Conservation (phyloP, 2,888 invertebrate species). For the Hirudinaria manillensis region DNA sequence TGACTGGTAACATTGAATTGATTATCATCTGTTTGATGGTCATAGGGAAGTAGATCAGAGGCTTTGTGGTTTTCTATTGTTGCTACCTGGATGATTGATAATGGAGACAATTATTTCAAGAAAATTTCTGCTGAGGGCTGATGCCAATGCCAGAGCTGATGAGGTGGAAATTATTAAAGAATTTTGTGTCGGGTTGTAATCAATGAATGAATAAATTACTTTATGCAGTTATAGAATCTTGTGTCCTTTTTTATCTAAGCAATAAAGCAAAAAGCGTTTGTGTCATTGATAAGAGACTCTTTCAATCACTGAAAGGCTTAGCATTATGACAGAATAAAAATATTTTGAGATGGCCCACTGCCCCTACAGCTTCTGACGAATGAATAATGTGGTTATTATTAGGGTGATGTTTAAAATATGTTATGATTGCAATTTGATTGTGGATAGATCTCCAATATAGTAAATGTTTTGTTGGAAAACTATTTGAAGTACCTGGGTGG, state of each 20-base stretch:
- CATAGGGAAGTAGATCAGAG: background rate
- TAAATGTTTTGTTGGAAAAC: background rate
- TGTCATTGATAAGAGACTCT: no score
- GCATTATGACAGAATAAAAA: no score
- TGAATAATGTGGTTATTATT: no score
- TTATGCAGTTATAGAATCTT: no score
- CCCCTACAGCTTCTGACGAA: no score
- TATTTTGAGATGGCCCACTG: no score
- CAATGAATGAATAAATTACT: no score
- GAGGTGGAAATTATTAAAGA: no score
- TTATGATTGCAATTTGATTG: background rate
- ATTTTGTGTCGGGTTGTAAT: no score
- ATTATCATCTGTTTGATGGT: background rate
- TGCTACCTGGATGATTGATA: slow-evolving; percentile 15
- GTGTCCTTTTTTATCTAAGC: background rate
- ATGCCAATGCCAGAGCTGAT: background rate
- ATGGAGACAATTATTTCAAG: slow-evolving; percentile 1
- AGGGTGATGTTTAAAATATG: no score
- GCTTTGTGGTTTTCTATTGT: background rate
- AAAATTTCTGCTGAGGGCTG: background rate
- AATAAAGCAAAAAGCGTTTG: no score
- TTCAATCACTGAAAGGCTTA: no score
- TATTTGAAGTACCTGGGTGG: slow-evolving; percentile 62
- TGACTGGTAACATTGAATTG: background rate
- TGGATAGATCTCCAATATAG: background rate